Percentiles rank a stretch among this genome's conserved stretches.
Conservation (phyloP, 1,140 invertebrate genomes). For the Berghia stephanieae region DNA sequence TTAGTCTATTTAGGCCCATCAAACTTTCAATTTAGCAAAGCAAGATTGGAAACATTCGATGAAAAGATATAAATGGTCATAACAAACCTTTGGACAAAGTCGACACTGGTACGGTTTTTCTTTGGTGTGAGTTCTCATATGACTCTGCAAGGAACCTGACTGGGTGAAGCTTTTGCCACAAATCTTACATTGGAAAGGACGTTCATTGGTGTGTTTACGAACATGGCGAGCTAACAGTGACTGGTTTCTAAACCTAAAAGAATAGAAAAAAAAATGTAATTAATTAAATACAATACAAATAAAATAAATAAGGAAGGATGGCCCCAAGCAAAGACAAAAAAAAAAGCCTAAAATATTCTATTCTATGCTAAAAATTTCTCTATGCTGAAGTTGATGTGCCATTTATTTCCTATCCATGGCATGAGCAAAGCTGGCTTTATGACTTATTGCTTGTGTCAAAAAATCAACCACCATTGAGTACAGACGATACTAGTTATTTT, state of each 20-base stretch:
- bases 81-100: constrained; percentile 23
- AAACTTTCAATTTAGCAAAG: too few relatives aligned
- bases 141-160: constrained; percentile 60
- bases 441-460: too few relatives aligned
- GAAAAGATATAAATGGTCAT: background rate
- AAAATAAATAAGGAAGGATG: background rate
- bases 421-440: too few relatives aligned
- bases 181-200: constrained; percentile 42
- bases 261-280: background rate
- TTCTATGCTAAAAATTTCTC: too few relatives aligned
- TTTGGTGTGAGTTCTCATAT: constrained; percentile 44
- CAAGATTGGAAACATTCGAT: too few relatives aligned
- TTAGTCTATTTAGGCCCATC: too few relatives aligned
- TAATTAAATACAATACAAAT: background rate
- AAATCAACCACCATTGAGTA: too few relatives aligned
- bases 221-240: constrained; percentile 34
- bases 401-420: too few relatives aligned
- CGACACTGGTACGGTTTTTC: constrained; percentile 70
- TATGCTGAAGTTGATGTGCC: too few relatives aligned
- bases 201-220: constrained; percentile 42
- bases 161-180: constrained; percentile 45
- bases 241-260: constrained; percentile 27
- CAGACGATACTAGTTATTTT: too few relatives aligned
- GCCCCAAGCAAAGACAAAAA: background rate
- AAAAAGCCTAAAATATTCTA: too few relatives aligned